Evolutionary conservation across 1,140 invertebrate species (phyloP), one percentile per base, ranked within the genome.

Genomic region (Sarcophaga bullata): DNA sequence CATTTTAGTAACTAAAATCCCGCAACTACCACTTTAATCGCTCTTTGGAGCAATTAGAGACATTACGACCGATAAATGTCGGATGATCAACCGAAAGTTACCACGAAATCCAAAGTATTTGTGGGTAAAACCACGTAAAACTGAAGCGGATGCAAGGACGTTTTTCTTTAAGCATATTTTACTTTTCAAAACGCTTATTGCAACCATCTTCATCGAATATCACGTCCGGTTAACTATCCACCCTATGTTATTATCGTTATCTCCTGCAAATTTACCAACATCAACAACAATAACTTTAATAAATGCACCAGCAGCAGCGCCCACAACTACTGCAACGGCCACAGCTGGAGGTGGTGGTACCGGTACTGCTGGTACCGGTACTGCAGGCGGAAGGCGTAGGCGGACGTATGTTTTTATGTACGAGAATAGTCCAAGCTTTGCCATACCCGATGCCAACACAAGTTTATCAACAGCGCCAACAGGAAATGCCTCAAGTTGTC

Each of bases 61-160:
- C 3, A n/a, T n/a, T 58, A 25, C 62, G 17, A 68, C 62, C 3
- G 62, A 68, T 9, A n/a, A n/a, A 3, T 9, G 5, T n/a, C 6
- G 8, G 17, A 19, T 8, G 54, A 58, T n/a, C 13, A 6, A 58
- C 17, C 62, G 6, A 25, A 68, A 68, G 19, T 68, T 19, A 7
- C n/a, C 8, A 25, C 54, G 1, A 62, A 68, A 68, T 0, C 62
- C 6, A 68, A 68, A 68, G 0, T 68, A 9, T 19, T 68, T 25
- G 17, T 68, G 9, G n/a, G 10, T 68, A 19, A 19, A 68, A 8
- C n/a, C 62, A 2, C 62, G 62, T 25, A 19, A 68, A 10, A 47
- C 13, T 7, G 75, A 50, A 3, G 48, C n/a, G 9, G 37, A 80
- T 80, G 80, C n/a, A 58, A 49, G 80, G 80, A 47, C 80, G 80